Evolutionary conservation across 2,888 invertebrate genomes (phyloP), one percentile per base, ranked within the genome.

Genomic region (Brachyopa scutellaris): DNA sequence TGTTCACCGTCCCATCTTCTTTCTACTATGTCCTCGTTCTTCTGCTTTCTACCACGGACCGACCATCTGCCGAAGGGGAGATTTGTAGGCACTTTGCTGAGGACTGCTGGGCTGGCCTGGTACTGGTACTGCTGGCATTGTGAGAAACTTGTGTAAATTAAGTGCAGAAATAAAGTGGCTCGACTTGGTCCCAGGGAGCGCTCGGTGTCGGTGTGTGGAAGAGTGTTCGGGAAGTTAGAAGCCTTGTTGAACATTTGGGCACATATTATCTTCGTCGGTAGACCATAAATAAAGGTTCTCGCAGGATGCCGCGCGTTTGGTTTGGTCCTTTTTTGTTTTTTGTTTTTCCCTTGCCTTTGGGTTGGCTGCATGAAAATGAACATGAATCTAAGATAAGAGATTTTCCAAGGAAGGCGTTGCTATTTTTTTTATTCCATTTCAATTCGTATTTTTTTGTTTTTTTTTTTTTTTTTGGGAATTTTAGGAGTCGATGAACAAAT

Each of bases 221-320:
- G 70, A 61, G 51, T 61, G 42, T 72, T 45, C 64, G 64, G 76
- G 59, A 66, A 82, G 66, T 82, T 77, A 83, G 78, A 83, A 83
- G 72, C 72, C 83, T 78, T 83, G 83, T 77, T 83, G 78, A 83
- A 83, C 83, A 78, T 83, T 83, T 72, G 72, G 53, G 83, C 72
- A 61, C 78, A 83, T 78, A 83, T 78, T 83, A 83, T 83, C 83
- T 78, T 67, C 62, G 49, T 73, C 29, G 83, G 78, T 78, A 78
- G 83, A 83, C 83, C 83, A 78, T 83, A 83, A 83, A 83, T 83
- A 78, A 73, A 78, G 66, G 33, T 62, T 73, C 72, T 59, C 72
- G 73, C 76, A 77, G 77, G 70, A 77, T 66, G 47, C 66, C 57
- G 59, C 70, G 26, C 70, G 76, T 70, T 33, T 6, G n/a, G n/a